Evolutionary conservation across 1,140 invertebrate species (phyloP), one percentile per base, ranked within the genome.

Genomic region (Drosophila insularis): DNA sequence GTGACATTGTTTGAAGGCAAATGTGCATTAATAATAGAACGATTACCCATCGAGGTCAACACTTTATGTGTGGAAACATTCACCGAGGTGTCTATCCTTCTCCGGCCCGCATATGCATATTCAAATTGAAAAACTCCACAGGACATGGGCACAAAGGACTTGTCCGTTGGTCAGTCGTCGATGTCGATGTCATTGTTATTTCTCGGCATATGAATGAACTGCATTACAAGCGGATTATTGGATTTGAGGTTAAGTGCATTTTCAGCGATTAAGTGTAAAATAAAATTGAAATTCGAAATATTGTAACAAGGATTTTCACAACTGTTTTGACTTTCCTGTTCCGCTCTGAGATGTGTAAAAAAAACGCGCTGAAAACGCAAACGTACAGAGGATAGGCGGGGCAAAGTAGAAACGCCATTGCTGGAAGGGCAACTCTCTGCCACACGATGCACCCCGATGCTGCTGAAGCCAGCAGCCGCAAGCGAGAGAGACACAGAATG

Each of bases 201-300:
- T 2, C 17, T 21, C 68, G 43, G 23, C 39, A 56, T 59, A 64
- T 82, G 68, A 80, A 89, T 82, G 77, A 74, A 72, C 77, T 74
- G 84, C 73, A 75, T 78, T 87, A 89, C 84, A 89, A 89, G 84
- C 84, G 84, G 84, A 89, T 89, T 89, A 89, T 84, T 75, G 84
- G 80, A 87, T 89, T 89, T 89, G 77, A 84, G 84, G 84, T 89
- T 89, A 89, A 89, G 84, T 89, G 84, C 77, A 78, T 82, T 89
- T 77, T 60, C 65, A 68, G 54, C 53, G 68, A 69, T 67, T 69
- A 62, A 63, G 73, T 71, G 68, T 66, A 68, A 66, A 74, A 68
- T 37, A 35, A 77, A 84, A 87, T 66, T 77, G 31, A 63, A 63
- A 68, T 68, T 55, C 43, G 19, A 21, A 50, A 50, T 50, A 50